Percentiles rank a stretch among this genome's conserved stretches.
Evolutionary conservation across 1,140 invertebrate species (phyloP).

Genomic region (Aphelinus atriplicis): DNA sequence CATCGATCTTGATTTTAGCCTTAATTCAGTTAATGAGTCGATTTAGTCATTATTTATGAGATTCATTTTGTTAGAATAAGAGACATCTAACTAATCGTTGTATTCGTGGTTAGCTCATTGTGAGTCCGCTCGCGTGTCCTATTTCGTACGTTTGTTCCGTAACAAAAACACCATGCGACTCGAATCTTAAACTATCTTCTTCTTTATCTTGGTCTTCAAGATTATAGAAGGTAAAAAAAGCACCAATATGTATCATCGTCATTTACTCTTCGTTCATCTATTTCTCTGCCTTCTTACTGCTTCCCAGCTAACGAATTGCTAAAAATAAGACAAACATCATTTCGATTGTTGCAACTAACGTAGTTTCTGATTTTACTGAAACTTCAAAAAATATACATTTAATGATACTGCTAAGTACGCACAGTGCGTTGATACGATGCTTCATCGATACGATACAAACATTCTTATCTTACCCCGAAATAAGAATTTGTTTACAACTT

Average conservation of each 20-base stretch:
- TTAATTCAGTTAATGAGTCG: no score
- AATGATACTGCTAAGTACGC: no score
- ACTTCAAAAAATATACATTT: no score
- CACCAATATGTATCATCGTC: constrained; percentile 15
- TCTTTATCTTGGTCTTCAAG: constrained; percentile 14
- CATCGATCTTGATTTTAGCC: no score
- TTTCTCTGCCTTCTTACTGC: neutral
- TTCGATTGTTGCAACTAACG: no score
- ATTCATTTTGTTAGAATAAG: constrained; percentile 10
- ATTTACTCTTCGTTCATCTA: neutral
- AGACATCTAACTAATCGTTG: constrained; percentile 12
- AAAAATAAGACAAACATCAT: no score
- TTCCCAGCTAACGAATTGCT: no score
- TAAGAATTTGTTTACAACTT: no score
- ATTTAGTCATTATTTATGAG: neutral
- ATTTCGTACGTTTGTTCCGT: constrained; percentile 22
- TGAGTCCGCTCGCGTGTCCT: constrained; percentile 19
- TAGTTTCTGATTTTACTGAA: no score
- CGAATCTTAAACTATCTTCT: constrained; percentile 19
- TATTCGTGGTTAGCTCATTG: constrained; percentile 14
- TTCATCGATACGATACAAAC: no score
- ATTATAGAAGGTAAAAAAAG: constrained; percentile 14
- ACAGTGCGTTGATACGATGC: no score
- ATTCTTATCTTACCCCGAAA: no score
- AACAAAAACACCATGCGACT: constrained; percentile 22